Evolutionary conservation across 2,797 vertebrate genomes (phyloP).

Genomic region (Pseudocheirus occidentalis): DNA sequence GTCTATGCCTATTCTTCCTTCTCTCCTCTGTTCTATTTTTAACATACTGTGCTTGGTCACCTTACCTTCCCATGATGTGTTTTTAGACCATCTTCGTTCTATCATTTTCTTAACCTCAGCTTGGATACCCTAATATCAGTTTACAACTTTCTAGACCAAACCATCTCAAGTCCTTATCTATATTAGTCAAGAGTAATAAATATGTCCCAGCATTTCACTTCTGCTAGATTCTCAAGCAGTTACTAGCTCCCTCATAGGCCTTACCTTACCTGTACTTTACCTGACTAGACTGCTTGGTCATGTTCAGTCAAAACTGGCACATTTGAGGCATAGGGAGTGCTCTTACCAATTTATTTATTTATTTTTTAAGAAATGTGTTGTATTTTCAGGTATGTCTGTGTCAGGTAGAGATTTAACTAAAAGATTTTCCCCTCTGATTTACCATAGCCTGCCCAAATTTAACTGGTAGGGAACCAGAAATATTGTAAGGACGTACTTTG

Average conservation of each 20-base stretch:
- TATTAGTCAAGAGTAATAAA: background rate
- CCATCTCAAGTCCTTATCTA: background rate
- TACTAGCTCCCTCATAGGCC: background rate
- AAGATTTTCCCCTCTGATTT: background rate
- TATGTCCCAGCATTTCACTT: background rate
- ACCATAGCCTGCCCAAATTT: background rate
- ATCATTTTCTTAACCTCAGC: background rate
- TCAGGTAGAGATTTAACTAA: conserved; percentile 6
- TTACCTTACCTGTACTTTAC: background rate
- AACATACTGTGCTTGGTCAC: background rate
- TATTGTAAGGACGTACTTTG: conserved; percentile 11
- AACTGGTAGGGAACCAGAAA: background rate
- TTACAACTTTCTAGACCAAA: background rate
- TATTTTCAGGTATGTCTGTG: background rate
- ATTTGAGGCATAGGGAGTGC: background rate
- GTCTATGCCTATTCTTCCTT: background rate
- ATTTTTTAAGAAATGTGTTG: too few relatives aligned
- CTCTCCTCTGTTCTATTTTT: background rate
- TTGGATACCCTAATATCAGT: background rate
- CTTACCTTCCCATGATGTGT: background rate
- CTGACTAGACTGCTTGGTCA: background rate
- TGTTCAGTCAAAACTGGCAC: background rate
- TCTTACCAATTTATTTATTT: background rate
- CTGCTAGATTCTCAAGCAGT: background rate
- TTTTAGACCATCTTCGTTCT: background rate